Base-by-base conservation (phyloP, 2,888 invertebrate genomes). In the Urechis unicinctus region DNA sequence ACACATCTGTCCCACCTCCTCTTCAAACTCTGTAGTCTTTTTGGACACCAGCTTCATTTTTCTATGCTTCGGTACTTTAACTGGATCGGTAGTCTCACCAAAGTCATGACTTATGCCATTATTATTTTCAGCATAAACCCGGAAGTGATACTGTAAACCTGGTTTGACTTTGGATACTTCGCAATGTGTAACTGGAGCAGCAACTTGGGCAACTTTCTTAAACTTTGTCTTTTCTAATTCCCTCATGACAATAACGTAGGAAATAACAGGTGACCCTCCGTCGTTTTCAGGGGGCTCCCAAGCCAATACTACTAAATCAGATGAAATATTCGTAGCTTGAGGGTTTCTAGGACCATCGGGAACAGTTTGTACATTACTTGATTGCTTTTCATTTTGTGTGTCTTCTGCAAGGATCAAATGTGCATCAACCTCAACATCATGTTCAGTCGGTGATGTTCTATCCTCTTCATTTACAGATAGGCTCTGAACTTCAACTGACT, bases 51-150 rank as follows among this genome's bases (percentile, higher is more conserved):
- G 31, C 30, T 41, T 25, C 45, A 29, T 49, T n/a, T n/a, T n/a
- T n/a, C n/a, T n/a, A n/a, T n/a, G n/a, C 5, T 13, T 54, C 13
- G 57, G 59, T 36, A 61, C 48, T 29, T 50, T 57, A 29, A 63
- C 55, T n/a, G 53, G 43, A 17, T 41, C 36, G 26, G 2, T 30
- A 30, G 58, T 25, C 21, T 56, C 60, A 21, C 52, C 52, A n/a
- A 44, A 44, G 22, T 56, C 58, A 21, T 57, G 52, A 43, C 59
- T 58, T 3, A 61, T 51, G 3, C 62, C 64, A 21, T 51, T 47
- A 26, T 59, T 57, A 45, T 59, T 62, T 48, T 61, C 64, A n/a
- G 64, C 61, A 48, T 62, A 63, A 3, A 63, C 51, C 22, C 59
- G 46, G 49, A 61, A 56, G 45, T 41, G 47, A 48, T 61, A 63